Percentiles rank a stretch among this genome's conserved stretches.
Conservation (phyloP, 2,113 vertebrate genomes). For the Suricata suricatta region DNA sequence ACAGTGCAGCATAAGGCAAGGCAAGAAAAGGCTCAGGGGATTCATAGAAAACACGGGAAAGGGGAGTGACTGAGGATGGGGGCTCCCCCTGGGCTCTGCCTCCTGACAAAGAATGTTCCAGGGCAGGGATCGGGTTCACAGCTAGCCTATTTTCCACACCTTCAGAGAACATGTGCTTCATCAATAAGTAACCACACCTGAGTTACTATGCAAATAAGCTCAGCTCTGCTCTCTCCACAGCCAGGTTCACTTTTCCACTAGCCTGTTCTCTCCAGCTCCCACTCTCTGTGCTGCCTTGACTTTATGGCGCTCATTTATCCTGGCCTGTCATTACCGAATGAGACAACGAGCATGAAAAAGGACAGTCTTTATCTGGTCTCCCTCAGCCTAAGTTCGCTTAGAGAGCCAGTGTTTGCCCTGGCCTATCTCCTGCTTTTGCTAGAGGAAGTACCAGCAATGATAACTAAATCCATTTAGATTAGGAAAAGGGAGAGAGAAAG, state of each 20-base stretch:
- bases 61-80: rapidly evolving
- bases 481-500: background rate
- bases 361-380: background rate
- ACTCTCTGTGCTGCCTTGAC: background rate
- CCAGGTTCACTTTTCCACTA: background rate
- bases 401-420: background rate
- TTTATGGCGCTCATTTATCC: background rate
- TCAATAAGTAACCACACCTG: constrained; percentile 62
- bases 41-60: background rate
- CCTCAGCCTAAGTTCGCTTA: background rate
- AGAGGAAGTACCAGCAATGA: background rate
- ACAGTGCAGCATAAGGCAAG: background rate
- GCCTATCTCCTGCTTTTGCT: background rate
- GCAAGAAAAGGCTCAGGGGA: background rate
- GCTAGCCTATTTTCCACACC: constrained; percentile 59
- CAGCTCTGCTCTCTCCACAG: background rate
- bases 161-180: constrained; percentile 31
- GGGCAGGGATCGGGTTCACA: constrained; percentile 23
- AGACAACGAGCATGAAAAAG: background rate
- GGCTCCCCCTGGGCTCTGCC: background rate
- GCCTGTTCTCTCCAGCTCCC: background rate
- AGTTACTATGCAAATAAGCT: constrained; percentile 26
- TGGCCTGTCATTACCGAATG: background rate
- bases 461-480: background rate
- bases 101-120: background rate